Percentiles rank a stretch among this genome's conserved stretches.
phyloP scores from a whole-genome alignment of 2,797 vertebrate species.

The Gymnothorax javanicus region DNA sequence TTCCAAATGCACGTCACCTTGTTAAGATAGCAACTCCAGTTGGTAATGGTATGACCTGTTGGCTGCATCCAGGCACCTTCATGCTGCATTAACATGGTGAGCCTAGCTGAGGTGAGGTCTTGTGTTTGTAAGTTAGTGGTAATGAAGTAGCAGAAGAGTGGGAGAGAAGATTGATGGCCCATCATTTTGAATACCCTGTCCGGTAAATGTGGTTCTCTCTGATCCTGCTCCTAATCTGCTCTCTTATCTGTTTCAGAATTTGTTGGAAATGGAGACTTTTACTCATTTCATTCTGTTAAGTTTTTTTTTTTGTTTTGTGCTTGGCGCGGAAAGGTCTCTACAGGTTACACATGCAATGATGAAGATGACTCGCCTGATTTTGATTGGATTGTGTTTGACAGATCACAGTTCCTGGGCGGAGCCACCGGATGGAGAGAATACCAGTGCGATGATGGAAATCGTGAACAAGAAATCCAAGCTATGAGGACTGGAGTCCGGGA shows the following conservation, averaged over 20 bases:
- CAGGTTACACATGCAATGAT: neutral
- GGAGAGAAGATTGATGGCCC: neutral
- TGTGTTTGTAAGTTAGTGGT: neutral
- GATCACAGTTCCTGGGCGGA: slow-evolving; percentile 86
- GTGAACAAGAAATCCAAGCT: slow-evolving; percentile 70
- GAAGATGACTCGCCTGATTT: neutral
- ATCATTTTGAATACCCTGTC: neutral
- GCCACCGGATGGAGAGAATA: slow-evolving; percentile 78
- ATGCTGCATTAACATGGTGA: too few species aligned
- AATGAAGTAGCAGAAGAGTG: neutral
- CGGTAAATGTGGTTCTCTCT: neutral
- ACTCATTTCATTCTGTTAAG: too few species aligned
- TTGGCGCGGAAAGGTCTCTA: too few species aligned
- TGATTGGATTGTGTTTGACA: slow-evolving; percentile 56
- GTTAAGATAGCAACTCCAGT: too few species aligned
- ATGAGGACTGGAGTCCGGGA: slow-evolving; percentile 40
- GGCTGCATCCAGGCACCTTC: too few species aligned
- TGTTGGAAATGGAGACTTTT: neutral
- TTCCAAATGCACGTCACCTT: too few species aligned
- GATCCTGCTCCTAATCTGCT: neutral
- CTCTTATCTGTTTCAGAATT: neutral
- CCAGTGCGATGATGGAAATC: slow-evolving; percentile 69
- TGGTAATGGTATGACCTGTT: too few species aligned
- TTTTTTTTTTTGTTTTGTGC: too few species aligned
- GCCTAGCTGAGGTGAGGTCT: neutral